Conservation (phyloP, 2,888 invertebrate species). For the Odontocolon sp. region DNA sequence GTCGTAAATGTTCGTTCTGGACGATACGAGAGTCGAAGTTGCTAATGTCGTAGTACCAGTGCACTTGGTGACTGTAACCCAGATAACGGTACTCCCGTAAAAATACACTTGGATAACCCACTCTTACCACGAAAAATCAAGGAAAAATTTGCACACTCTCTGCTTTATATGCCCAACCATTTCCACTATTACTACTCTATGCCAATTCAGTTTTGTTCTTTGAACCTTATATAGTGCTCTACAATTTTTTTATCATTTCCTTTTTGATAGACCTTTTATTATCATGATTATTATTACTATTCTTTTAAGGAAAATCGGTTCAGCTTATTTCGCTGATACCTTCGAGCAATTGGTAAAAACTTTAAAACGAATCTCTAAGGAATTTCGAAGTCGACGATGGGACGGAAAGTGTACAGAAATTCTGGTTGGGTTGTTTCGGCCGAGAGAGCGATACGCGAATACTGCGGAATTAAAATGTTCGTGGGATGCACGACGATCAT, state of each 20-base stretch:
- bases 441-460: constrained; percentile 44
- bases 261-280: no score
- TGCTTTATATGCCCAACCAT: no score
- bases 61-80: constrained; percentile 27
- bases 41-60: constrained; percentile 23
- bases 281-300: neutral
- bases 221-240: no score
- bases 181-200: no score
- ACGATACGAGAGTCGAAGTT: constrained; percentile 23
- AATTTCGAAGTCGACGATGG: constrained; percentile 41
- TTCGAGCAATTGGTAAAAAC: constrained; percentile 26
- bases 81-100: constrained; percentile 32
- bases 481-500: constrained; percentile 57
- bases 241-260: no score
- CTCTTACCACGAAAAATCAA: constrained; percentile 11
- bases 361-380: constrained; percentile 45
- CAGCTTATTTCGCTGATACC: neutral
- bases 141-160: neutral
- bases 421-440: constrained; percentile 43
- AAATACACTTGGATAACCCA: constrained; percentile 40
- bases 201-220: no score
- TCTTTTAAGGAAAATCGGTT: neutral
- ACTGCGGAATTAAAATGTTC: constrained; percentile 57
- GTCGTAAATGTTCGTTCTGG: constrained; percentile 50
- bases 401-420: constrained; percentile 25